phyloP scores from a whole-genome alignment of 2,797 vertebrate genomes.

The Lepilemur septentrionalis region DNA sequence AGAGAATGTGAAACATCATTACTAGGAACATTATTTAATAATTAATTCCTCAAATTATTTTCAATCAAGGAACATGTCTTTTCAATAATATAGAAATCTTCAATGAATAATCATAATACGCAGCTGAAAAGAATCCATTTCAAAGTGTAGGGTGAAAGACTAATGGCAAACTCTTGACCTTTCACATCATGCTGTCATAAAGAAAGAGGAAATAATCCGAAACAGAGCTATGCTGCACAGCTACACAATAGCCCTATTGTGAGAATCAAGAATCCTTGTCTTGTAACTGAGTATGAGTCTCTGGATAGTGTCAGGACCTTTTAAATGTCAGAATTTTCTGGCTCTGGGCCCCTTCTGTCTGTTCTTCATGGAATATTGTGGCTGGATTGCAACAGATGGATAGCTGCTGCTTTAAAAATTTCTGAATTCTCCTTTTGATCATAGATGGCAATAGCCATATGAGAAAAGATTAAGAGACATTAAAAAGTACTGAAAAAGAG shows the following conservation, averaged over 20 bases:
- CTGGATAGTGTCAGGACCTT: constrained; percentile 77
- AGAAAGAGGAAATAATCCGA: constrained; percentile 55
- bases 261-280: constrained; percentile 31
- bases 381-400: constrained; percentile 30
- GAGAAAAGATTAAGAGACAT: background rate
- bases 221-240: constrained; percentile 52
- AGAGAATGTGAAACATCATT: background rate
- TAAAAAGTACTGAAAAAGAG: background rate
- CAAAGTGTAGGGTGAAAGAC: constrained; percentile 14
- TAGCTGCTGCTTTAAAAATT: constrained; percentile 25
- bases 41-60: background rate
- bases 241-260: constrained; percentile 76
- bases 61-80: background rate
- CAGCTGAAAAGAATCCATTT: constrained; percentile 36
- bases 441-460: background rate
- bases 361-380: constrained; percentile 53
- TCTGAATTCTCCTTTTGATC: constrained; percentile 36
- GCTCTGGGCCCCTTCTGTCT: constrained; percentile 61
- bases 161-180: constrained; percentile 59
- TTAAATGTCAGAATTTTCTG: constrained; percentile 80
- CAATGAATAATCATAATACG: constrained; percentile 55
- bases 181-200: constrained; percentile 40
- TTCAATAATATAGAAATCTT: background rate
- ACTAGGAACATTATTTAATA: background rate
- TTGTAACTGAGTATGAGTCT: constrained; percentile 9